These are phyloP conservation scores for Nycticryphes semicollaris DNA, from an alignment of 2,113 vertebrate species.

Conservation along the genomic window DNA sequence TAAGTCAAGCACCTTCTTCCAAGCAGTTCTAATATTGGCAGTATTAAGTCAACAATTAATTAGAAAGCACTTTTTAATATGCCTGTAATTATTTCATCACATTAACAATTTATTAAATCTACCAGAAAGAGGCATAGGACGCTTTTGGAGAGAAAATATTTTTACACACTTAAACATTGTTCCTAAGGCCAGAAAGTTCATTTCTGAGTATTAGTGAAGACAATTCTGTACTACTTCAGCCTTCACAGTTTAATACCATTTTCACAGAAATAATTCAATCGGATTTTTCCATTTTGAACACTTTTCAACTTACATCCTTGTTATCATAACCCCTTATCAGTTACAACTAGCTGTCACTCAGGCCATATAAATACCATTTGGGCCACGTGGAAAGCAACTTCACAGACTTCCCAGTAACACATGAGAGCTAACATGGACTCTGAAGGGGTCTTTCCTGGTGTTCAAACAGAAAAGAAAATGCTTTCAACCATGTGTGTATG, in stretches of 20 bases:
- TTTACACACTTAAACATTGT: not conserved
- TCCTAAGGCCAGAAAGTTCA: not conserved
- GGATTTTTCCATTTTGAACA: not conserved
- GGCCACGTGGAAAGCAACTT: not conserved
- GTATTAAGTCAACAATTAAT: not conserved
- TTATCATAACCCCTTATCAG: not conserved
- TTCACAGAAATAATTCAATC: not conserved
- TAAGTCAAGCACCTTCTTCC: not conserved
- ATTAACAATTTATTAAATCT: not conserved
- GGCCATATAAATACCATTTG: not conserved
- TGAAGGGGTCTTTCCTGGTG: not conserved
- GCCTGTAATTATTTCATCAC: not conserved
- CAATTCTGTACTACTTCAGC: not conserved
- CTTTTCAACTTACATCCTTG: not conserved
- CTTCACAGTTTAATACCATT: not conserved
- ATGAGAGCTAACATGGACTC: fast-evolving
- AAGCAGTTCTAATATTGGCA: not conserved
- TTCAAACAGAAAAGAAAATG: not conserved
- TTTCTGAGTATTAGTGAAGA: not conserved
- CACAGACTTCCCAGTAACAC: not conserved
- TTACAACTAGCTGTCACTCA: not conserved
- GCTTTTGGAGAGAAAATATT: not conserved
- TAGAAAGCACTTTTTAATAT: not conserved
- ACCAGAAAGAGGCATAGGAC: not conserved
- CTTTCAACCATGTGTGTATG: not conserved